Percentiles rank a stretch among this genome's conserved stretches.
phyloP scores from a whole-genome alignment of 2,888 invertebrate genomes.

The Andrena bucephala region DNA sequence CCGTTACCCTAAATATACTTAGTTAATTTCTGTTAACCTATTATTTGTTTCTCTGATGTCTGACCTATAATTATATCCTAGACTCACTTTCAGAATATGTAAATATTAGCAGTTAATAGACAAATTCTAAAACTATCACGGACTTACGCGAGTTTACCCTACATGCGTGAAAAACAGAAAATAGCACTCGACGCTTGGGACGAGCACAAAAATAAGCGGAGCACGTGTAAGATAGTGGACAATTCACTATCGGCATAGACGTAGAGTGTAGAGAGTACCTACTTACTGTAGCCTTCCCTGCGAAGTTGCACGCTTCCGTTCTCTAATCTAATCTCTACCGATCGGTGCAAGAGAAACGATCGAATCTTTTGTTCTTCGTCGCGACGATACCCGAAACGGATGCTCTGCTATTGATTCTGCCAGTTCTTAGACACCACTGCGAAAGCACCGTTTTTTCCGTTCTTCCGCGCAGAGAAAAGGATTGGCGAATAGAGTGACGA shows the following conservation, averaged over 20 bases:
- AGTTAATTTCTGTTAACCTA: too few species aligned
- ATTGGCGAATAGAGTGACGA: conserved; percentile 44
- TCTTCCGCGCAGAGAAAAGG: conserved; percentile 42
- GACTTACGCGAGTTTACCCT: too few species aligned
- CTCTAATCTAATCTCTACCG: not conserved
- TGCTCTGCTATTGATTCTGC: conserved; percentile 56
- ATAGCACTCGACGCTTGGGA: not conserved
- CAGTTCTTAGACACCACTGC: conserved; percentile 56
- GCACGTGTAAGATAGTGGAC: not conserved
- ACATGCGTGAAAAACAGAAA: not conserved
- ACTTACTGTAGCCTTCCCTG: not conserved
- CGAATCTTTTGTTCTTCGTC: conserved; percentile 41
- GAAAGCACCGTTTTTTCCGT: conserved; percentile 26
- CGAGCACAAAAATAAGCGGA: not conserved
- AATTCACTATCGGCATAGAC: not conserved
- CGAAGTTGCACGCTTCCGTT: not conserved
- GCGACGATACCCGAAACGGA: conserved; percentile 25
- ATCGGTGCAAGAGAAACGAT: conserved; percentile 26
- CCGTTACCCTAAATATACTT: too few species aligned
- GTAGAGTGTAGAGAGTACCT: not conserved
- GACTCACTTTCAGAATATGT: too few species aligned
- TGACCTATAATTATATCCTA: too few species aligned
- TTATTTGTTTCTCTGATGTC: too few species aligned
- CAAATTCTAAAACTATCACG: too few species aligned
- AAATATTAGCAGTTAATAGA: too few species aligned